phyloP scores from a whole-genome alignment of 2,113 vertebrate species.

The Clinocottus analis region DNA sequence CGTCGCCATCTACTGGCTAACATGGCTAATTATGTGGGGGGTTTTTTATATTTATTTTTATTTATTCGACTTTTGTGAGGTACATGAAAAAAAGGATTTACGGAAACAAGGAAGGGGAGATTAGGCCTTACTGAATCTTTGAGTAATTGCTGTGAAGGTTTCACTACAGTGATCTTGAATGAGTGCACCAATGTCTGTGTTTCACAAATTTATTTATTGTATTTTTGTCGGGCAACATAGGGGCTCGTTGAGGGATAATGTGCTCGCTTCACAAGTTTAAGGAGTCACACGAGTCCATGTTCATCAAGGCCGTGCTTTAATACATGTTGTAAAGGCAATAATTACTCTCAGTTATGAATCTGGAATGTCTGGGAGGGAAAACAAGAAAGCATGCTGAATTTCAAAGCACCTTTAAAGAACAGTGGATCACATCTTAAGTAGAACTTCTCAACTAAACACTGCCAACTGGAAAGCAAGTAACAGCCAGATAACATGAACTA shows the following conservation, averaged over 20 bases:
- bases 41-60: neutral
- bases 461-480: slow-evolving; percentile 8
- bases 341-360: slow-evolving; percentile 16
- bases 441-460: neutral
- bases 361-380: slow-evolving; percentile 69
- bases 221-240: neutral
- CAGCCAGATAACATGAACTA: neutral
- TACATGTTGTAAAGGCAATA: slow-evolving; percentile 37
- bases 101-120: no score
- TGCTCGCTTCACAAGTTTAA: neutral
- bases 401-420: slow-evolving; percentile 20
- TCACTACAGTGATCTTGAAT: neutral
- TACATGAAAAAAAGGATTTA: no score
- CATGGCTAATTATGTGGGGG: neutral
- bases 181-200: no score
- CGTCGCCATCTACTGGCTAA: slow-evolving; percentile 58
- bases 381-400: neutral
- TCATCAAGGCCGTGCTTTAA: slow-evolving; percentile 52
- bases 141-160: neutral
- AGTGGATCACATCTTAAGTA: slow-evolving; percentile 4
- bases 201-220: no score
- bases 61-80: neutral
- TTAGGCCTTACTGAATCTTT: neutral
- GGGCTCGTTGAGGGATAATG: neutral
- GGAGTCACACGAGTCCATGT: slow-evolving; percentile 13